These are phyloP conservation scores for Paramormyrops hopkinsi DNA, from an alignment of 2,797 vertebrate species.

Conservation along the genomic window DNA sequence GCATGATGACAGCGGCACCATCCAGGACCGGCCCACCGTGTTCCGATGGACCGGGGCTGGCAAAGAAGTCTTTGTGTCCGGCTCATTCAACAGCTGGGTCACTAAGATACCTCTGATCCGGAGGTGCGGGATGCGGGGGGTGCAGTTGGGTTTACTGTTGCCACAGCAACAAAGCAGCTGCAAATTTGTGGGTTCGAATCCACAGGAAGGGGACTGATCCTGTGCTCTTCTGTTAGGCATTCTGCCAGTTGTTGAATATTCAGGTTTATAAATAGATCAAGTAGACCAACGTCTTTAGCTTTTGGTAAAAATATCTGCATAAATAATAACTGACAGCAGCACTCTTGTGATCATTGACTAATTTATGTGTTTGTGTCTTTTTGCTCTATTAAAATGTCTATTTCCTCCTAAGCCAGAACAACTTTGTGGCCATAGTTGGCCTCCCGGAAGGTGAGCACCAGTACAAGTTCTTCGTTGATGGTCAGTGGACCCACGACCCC, in stretches of 20 bases:
- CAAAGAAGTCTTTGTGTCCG: constrained; percentile 88
- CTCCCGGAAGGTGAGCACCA: constrained; percentile 97
- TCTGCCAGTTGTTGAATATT: neutral
- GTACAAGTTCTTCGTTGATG: constrained; percentile 96
- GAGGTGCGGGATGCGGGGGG: constrained; percentile 62
- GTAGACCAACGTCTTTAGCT: neutral
- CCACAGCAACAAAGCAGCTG: neutral
- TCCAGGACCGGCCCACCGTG: constrained; percentile 83
- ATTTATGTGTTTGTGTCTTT: neutral
- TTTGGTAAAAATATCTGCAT: neutral
- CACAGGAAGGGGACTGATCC: neutral
- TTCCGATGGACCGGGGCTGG: constrained; percentile 95
- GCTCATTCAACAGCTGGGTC: constrained; percentile 94
- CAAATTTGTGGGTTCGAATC: neutral
- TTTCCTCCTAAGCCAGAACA: constrained; percentile 78
- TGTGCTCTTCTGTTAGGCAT: neutral
- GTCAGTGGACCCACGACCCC: constrained; percentile 95
- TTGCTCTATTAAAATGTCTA: neutral
- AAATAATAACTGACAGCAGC: neutral
- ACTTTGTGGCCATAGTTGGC: constrained; percentile 93
- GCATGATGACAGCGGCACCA: constrained; percentile 72
- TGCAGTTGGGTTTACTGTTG: neutral
- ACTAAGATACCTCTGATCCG: constrained; percentile 88
- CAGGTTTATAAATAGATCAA: neutral
- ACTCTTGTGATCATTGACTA: neutral